Conservation (phyloP, 30 jellyfish, hydroid and myxozoan genomes). For the Catostylus mosaicus region DNA sequence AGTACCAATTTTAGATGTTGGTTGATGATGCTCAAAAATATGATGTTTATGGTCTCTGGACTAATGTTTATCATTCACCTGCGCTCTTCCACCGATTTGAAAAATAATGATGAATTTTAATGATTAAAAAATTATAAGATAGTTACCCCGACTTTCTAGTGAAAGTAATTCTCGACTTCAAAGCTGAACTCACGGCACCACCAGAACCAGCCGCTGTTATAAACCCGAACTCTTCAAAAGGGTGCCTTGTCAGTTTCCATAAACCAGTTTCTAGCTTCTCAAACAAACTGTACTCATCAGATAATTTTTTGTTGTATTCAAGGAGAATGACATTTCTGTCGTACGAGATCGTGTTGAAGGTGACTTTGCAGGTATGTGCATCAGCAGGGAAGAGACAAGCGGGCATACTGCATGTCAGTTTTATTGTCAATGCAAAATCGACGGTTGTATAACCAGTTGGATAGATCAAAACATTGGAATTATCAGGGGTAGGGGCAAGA, state of each 20-base stretch:
- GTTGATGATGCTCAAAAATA: too few relatives aligned
- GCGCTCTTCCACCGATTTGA: too few relatives aligned
- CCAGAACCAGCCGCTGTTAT: background rate
- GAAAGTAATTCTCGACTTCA: background rate
- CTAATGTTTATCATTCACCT: too few relatives aligned
- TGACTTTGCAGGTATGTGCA: constrained; percentile 27
- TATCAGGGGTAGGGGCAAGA: background rate
- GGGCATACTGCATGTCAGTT: constrained; percentile 49
- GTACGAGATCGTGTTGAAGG: constrained; percentile 13
- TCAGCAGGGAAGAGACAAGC: constrained; percentile 67
- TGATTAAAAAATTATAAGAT: too few relatives aligned
- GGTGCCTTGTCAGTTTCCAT: constrained; percentile 16
- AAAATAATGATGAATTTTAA: too few relatives aligned
- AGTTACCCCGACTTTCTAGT: constrained; percentile 16
- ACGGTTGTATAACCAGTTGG: constrained; percentile 32
- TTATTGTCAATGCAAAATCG: constrained; percentile 25
- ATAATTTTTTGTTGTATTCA: background rate
- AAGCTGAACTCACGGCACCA: background rate
- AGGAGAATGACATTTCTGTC: background rate
- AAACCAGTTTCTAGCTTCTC: constrained; percentile 43
- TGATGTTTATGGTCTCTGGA: too few relatives aligned
- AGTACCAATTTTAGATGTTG: too few relatives aligned
- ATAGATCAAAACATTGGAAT: background rate
- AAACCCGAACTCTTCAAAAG: background rate
- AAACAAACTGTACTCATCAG: background rate